Evolutionary conservation across 1,140 invertebrate species (phyloP).

Genomic region (Drosophila chauvacae): DNA sequence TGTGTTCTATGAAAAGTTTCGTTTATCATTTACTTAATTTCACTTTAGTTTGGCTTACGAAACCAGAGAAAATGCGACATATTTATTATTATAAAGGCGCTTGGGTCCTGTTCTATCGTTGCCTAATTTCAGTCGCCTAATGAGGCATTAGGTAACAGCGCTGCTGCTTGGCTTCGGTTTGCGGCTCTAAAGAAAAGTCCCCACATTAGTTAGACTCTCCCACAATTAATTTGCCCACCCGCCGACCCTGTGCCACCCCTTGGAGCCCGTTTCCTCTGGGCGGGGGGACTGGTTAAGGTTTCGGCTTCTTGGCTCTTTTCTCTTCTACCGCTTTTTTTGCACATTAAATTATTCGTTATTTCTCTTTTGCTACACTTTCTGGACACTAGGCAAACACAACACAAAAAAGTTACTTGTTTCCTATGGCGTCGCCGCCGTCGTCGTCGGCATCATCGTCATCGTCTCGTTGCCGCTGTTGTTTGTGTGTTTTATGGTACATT

Average conservation of each 20-base stretch:
- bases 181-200: conserved; percentile 9
- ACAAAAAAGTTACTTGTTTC: conserved; percentile 63
- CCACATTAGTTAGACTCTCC: conserved; percentile 68
- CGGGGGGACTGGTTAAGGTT: conserved; percentile 43
- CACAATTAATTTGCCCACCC: conserved; percentile 67
- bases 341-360: conserved; percentile 64
- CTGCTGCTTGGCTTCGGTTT: neutral
- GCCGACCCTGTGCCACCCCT: neutral
- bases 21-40: neutral
- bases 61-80: neutral
- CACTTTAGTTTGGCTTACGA: neutral
- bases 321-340: conserved; percentile 42
- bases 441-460: conserved; percentile 15
- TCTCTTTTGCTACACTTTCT: conserved; percentile 61
- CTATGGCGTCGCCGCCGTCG: conserved; percentile 37
- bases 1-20: neutral
- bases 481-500: conserved; percentile 77
- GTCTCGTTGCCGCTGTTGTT: conserved; percentile 36
- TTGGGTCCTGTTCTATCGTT: conserved; percentile 19
- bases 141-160: conserved; percentile 61
- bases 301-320: conserved; percentile 17
- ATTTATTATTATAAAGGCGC: conserved; percentile 1
- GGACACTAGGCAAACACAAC: conserved; percentile 39
- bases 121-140: conserved; percentile 59
- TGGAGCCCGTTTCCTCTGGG: conserved; percentile 34